These are phyloP conservation scores for Drosophila mayaguana DNA, from an alignment of 2,888 invertebrate genomes.

Conservation along the genomic window DNA sequence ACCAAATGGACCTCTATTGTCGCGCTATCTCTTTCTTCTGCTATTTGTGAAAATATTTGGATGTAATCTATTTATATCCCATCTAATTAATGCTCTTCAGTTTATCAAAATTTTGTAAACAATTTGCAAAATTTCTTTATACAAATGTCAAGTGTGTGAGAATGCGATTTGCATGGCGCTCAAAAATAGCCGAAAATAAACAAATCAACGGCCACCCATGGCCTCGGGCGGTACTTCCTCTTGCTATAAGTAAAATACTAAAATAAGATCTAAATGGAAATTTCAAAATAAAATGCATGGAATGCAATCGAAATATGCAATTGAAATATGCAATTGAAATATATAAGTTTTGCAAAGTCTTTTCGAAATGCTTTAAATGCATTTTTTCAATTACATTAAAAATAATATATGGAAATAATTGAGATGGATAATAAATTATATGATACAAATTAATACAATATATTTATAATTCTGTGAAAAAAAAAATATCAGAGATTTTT, in stretches of 20 bases:
- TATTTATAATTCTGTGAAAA: no score
- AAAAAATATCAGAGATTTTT: no score
- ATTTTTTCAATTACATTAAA: neutral
- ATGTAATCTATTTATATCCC: neutral
- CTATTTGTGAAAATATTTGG: neutral
- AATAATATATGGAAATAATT: neutral
- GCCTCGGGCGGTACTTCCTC: slow-evolving; percentile 55
- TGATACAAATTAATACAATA: no score
- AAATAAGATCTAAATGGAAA: slow-evolving; percentile 18
- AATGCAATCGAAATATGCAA: slow-evolving; percentile 12
- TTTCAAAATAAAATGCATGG: neutral
- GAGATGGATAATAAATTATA: neutral
- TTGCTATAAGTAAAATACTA: slow-evolving; percentile 27
- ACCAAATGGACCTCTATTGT: neutral
- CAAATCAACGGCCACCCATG: slow-evolving; percentile 58
- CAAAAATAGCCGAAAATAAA: slow-evolving; percentile 50
- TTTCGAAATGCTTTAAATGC: neutral
- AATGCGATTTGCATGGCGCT: slow-evolving; percentile 53
- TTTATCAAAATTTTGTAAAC: slow-evolving; percentile 31
- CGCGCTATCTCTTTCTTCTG: neutral
- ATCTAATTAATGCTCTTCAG: neutral
- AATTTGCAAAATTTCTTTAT: slow-evolving; percentile 23
- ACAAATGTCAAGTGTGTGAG: slow-evolving; percentile 67
- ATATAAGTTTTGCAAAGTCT: neutral
- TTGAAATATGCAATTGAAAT: slow-evolving; percentile 5